Evolutionary conservation across 2,113 vertebrate genomes (phyloP), one percentile per base, ranked within the genome.

Genomic region (Pipa parva): DNA sequence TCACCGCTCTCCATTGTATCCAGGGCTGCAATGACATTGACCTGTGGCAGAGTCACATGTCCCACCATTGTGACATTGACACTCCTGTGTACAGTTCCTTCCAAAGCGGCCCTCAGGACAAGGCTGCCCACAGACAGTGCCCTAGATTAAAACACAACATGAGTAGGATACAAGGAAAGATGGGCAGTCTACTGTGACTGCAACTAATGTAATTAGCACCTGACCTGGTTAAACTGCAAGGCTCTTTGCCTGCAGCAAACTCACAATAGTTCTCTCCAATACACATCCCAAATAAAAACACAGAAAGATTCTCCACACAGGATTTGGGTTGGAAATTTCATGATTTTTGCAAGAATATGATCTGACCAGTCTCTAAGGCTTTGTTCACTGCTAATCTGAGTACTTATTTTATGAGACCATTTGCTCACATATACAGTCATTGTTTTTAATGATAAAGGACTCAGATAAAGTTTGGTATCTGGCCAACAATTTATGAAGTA

Each of bases 31-130:
- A 17, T 81, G 74, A 79, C 96, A 99, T 69, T 92, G 91, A 31
- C 96, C 96, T 0, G 74, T 86, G 0, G 81, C 77, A 0, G 85
- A 79, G 31, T 89, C 83, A 64, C 96, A 99, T 0, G 82, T 85
- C 29, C 90, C 97, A 61, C 90, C 90, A 0, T 99, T 97, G 84
- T 97, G 95, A 78, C 97, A 99, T 79, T 97, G 95, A 74, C 97
- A 99, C 74, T 99, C 97, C 77, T 95, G 93, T 4, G 92, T 91
- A 75, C 97, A 99, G 79, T 96, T 95, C 58, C 82, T 90, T 74
- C 97, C 97, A 0, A 87, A 94, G 71, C 87, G 91, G 28, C 92
- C 93, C 57, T 93, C 88, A 0, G 94, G 92, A 89, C 97, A 99
- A 51, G 95, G 97, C 76, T 99, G 94, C 26, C 97, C 95, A 79